Evolutionary conservation across 2,113 vertebrate genomes (phyloP).

Genomic region (Ariopsis seemanni): DNA sequence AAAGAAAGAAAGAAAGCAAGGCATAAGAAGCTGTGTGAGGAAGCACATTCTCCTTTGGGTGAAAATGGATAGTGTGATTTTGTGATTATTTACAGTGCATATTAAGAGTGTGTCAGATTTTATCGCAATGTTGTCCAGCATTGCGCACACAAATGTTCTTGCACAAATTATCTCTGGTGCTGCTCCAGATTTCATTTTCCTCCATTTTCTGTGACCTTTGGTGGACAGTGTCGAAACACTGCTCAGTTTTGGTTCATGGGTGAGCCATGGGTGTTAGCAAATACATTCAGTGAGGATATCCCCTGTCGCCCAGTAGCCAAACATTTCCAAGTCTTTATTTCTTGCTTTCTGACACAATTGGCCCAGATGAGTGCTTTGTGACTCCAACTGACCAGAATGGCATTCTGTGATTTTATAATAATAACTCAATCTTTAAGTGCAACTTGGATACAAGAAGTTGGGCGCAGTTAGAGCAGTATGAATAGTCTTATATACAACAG

Average conservation of each 20-base stretch:
- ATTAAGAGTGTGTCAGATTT: background rate
- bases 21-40: background rate
- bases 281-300: background rate
- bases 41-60: constrained; percentile 8
- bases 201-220: background rate
- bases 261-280: background rate
- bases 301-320: background rate
- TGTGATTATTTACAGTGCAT: constrained; percentile 1
- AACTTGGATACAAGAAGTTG: background rate
- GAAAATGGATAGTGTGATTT: constrained; percentile 7
- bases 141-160: background rate
- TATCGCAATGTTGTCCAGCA: background rate
- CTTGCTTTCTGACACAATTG: background rate
- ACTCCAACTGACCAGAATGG: background rate
- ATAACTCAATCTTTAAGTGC: background rate
- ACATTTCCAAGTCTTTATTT: too few species aligned
- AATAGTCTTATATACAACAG: background rate
- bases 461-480: background rate
- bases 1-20: background rate
- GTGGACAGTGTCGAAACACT: background rate
- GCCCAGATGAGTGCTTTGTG: background rate
- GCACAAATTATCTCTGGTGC: background rate
- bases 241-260: background rate
- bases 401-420: background rate
- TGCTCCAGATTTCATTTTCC: background rate